These are phyloP conservation scores for Corythornis leucogaster DNA, from an alignment of 2,797 vertebrate species.

Conservation along the genomic window DNA sequence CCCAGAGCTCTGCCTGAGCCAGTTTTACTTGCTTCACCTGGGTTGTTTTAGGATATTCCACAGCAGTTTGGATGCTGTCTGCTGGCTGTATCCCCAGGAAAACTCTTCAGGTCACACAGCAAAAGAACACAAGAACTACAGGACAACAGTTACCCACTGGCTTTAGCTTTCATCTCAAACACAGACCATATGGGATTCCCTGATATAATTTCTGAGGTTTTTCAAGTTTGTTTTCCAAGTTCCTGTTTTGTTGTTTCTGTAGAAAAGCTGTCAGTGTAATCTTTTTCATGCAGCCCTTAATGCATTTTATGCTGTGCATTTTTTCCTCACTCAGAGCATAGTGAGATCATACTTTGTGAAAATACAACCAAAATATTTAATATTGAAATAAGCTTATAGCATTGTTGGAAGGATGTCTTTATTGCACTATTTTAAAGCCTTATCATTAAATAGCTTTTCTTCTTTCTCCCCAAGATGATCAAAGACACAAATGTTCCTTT, in stretches of 20 bases:
- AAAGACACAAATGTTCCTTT: background rate
- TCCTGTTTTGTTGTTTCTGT: background rate
- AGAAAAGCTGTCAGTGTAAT: background rate
- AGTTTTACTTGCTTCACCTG: background rate
- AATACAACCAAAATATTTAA: background rate
- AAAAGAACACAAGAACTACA: background rate
- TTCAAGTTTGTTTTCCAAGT: background rate
- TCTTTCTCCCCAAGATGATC: background rate
- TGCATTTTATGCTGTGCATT: background rate
- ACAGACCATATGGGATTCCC: background rate
- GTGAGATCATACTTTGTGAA: background rate
- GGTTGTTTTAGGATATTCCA: fast-evolving
- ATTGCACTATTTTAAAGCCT: background rate
- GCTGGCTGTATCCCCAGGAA: background rate
- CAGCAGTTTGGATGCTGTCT: background rate
- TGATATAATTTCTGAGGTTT: background rate
- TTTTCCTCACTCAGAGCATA: background rate
- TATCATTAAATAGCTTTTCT: background rate
- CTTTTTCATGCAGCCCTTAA: background rate
- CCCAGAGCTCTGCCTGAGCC: background rate
- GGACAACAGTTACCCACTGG: background rate
- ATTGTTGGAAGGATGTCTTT: background rate
- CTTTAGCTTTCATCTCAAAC: background rate
- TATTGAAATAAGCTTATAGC: background rate
- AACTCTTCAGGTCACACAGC: background rate